Evolutionary conservation across 2,888 invertebrate species (phyloP).

Genomic region (Onthophagus sagittarius): DNA sequence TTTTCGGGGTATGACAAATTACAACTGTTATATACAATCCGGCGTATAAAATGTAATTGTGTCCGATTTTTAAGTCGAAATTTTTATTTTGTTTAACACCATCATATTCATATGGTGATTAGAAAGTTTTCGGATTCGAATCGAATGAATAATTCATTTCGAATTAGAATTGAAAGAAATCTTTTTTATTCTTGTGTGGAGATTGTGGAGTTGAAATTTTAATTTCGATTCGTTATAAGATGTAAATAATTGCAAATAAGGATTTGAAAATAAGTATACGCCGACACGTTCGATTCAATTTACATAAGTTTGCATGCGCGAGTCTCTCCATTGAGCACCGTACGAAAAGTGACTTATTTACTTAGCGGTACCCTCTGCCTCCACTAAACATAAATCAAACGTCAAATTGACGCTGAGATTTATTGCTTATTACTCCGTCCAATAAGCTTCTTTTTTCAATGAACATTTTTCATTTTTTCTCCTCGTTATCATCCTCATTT

Average conservation of each 20-base stretch:
- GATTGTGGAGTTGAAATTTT: neutral
- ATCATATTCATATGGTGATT: neutral
- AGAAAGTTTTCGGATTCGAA: neutral
- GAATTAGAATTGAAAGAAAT: neutral
- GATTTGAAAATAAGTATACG: neutral
- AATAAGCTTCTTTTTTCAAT: slow-evolving; percentile 15
- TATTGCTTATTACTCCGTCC: slow-evolving; percentile 15
- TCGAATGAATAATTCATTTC: neutral
- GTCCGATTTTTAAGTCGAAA: neutral
- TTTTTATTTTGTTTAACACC: too few species aligned
- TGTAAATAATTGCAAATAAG: neutral
- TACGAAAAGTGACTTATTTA: slow-evolving; percentile 20
- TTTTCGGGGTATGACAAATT: slow-evolving; percentile 2
- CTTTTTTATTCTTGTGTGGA: too few species aligned
- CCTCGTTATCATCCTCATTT: neutral
- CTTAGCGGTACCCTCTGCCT: slow-evolving; percentile 19
- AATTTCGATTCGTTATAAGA: neutral
- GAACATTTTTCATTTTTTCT: slow-evolving; percentile 13
- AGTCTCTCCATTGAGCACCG: neutral
- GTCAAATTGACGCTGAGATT: slow-evolving; percentile 18
- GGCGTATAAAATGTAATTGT: neutral
- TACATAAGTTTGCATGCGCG: slow-evolving; percentile 7
- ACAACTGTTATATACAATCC: neutral
- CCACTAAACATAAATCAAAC: slow-evolving; percentile 17
- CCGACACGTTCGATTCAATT: neutral